phyloP scores from a whole-genome alignment of 2,888 invertebrate species.

The Osedax fenrisi region DNA sequence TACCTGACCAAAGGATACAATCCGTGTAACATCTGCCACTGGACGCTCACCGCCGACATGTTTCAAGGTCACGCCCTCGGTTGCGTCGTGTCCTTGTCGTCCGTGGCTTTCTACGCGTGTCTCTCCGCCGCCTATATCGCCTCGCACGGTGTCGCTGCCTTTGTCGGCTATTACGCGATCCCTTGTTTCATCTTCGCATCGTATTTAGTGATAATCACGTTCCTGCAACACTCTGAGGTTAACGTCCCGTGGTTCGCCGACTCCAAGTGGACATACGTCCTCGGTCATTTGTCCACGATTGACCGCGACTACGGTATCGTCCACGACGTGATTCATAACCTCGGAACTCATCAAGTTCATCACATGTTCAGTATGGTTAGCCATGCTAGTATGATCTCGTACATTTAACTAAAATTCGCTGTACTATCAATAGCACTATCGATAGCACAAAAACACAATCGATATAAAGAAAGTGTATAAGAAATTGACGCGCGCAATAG shows the following conservation, averaged over 20 bases:
- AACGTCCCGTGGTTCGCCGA: constrained; percentile 45
- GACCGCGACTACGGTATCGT: constrained; percentile 46
- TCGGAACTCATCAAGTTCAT: constrained; percentile 45
- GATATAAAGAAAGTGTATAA: too few species aligned
- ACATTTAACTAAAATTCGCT: too few species aligned
- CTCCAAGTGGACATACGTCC: constrained; percentile 43
- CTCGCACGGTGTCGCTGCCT: constrained; percentile 36
- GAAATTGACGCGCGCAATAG: too few species aligned
- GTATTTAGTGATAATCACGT: constrained; percentile 45
- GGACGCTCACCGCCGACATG: constrained; percentile 38
- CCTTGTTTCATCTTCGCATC: constrained; percentile 44
- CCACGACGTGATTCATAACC: constrained; percentile 44
- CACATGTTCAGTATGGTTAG: constrained; percentile 44
- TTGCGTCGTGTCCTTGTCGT: constrained; percentile 35
- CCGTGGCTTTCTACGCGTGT: constrained; percentile 36
- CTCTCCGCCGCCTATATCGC: constrained; percentile 36
- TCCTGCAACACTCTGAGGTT: constrained; percentile 47
- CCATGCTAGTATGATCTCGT: too few species aligned
- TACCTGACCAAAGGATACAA: constrained; percentile 43
- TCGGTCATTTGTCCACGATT: constrained; percentile 46
- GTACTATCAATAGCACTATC: too few species aligned
- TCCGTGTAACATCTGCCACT: constrained; percentile 41
- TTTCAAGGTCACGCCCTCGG: constrained; percentile 36
- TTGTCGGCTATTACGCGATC: constrained; percentile 40
- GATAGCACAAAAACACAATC: too few species aligned